Conservation (phyloP, 2,113 vertebrate genomes). For the Pseudorhombus dupliciocellatus region DNA sequence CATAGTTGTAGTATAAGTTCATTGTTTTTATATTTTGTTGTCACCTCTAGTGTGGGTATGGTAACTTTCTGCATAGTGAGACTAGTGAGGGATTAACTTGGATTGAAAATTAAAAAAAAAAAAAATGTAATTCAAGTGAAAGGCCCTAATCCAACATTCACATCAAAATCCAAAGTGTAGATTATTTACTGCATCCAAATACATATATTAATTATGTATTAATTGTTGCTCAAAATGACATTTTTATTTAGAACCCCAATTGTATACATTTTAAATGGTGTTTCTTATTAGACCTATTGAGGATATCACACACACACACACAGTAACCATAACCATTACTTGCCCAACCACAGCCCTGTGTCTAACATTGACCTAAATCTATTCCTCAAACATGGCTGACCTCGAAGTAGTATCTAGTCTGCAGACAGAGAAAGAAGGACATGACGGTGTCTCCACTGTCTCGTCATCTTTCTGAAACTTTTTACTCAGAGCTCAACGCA, state of each 20-base stretch:
- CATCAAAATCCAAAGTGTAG: too few species aligned
- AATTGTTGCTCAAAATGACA: too few species aligned
- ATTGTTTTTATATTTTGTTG: too few species aligned
- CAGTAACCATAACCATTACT: background rate
- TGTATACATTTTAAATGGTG: too few species aligned
- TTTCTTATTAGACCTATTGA: background rate
- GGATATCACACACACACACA: background rate
- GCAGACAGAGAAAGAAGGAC: background rate
- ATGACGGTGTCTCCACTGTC: background rate
- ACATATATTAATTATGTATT: too few species aligned
- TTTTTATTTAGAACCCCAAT: too few species aligned
- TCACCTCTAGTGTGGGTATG: too few species aligned
- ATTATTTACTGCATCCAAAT: too few species aligned
- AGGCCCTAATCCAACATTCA: too few species aligned
- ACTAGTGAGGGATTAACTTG: background rate
- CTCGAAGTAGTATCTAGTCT: background rate
- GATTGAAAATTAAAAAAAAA: background rate
- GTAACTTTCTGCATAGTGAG: background rate
- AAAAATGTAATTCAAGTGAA: too few species aligned
- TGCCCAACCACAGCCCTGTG: background rate
- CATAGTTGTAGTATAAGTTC: background rate
- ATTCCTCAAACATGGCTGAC: background rate
- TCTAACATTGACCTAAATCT: background rate
- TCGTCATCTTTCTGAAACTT: conserved; percentile 17
- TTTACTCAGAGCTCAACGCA: conserved; percentile 9